Base-by-base conservation (phyloP, 2,888 invertebrate species). In the Scaptomyza polygonia region DNA sequence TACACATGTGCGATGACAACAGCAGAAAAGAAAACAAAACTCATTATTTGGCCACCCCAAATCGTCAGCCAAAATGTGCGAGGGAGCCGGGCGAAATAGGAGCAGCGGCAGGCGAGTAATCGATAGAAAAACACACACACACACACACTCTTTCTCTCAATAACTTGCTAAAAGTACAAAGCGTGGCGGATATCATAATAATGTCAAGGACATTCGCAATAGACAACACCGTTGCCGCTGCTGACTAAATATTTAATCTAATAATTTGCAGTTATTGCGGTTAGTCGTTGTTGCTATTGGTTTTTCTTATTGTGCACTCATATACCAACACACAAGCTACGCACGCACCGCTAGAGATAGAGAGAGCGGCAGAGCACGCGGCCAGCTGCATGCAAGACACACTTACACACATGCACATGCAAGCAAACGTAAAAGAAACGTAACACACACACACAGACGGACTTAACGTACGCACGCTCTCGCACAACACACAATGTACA, bases 291-390 rank as follows among this genome's bases (percentile, higher is more conserved):
- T n/a, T 32, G 30, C 8, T 63, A 45, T 63, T 56, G 48, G 63
- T 72, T 70, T 25, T 67, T 82, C 82, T 67, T 65, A 88, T 82
- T 82, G 83, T 70, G 72, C 71, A 84, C 58, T 43, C 11, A 43
- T 42, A 43, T n/a, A 58, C 51, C 42, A 59, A 47, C 36, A 64
- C 29, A 49, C 34, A 36, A 8, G 11, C 27, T 51, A 16, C 57
- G 43, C 47, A 71, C 72, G 66, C 66, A 77, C 56, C 25, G 43
- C 34, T 62, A 76, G 54, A 53, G 55, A 42, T 40, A 54, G 8
- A 52, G 32, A 36, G 25, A 56, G 34, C 57, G 25, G 27, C 14
- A 59, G 36, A 52, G 53, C 51, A 27, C 39, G n/a, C 36, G 34
- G 40, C 57, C 77, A 77, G 73, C 78, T 74, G 74, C 77, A 67